These are phyloP conservation scores for Toxotes lorentzi DNA, from an alignment of 2,797 vertebrate species.

Conservation along the genomic window DNA sequence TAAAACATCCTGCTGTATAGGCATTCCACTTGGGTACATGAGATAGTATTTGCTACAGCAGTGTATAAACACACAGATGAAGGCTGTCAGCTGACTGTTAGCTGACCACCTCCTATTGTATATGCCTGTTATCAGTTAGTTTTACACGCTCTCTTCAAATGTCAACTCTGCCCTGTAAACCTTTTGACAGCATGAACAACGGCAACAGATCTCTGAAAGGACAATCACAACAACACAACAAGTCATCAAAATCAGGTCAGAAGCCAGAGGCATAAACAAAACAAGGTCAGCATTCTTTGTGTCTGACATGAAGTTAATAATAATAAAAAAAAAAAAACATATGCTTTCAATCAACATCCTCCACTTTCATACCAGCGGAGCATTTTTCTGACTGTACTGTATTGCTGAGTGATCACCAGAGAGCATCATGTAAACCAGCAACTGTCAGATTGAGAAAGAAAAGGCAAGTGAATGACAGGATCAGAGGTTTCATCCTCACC, in stretches of 20 bases:
- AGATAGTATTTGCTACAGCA: neutral
- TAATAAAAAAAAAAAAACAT: constrained; percentile 46
- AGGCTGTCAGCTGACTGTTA: constrained; percentile 1
- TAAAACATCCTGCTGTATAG: neutral
- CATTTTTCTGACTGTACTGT: constrained; percentile 4
- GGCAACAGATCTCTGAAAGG: neutral
- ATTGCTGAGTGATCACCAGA: constrained; percentile 1
- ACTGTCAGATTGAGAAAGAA: constrained; percentile 3
- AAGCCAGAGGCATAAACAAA: constrained; percentile 19
- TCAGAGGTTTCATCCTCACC: constrained; percentile 28
- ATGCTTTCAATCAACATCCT: constrained; percentile 10
- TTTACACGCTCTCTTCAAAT: constrained; percentile 34
- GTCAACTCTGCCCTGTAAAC: constrained; percentile 9
- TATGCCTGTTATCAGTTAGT: neutral
- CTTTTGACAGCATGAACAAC: constrained; percentile 14
- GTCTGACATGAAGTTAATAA: constrained; percentile 43
- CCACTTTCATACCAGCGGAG: constrained; percentile 5
- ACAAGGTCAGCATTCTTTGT: constrained; percentile 46
- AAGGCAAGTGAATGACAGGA: neutral
- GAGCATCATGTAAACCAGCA: constrained; percentile 2
- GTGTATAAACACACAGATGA: neutral
- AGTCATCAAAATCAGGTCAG: constrained; percentile 15
- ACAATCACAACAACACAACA: constrained; percentile 2
- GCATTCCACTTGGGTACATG: neutral
- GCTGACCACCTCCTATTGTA: neutral